Evolutionary conservation across 2,888 invertebrate genomes (phyloP), one percentile per base, ranked within the genome.

Genomic region (Trypoxylon attenuatum): DNA sequence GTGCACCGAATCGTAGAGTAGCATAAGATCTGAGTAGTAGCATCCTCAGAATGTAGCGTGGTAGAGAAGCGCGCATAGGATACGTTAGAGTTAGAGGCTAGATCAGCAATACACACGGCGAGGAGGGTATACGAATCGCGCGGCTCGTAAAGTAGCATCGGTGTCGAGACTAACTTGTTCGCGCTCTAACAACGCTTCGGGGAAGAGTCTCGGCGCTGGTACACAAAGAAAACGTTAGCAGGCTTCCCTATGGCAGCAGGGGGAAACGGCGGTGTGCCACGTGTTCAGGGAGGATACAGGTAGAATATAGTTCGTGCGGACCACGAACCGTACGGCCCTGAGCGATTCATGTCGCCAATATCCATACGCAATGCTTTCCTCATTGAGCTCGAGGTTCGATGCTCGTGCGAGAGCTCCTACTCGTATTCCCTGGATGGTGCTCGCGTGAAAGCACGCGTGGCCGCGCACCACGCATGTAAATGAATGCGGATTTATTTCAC

Each of bases 401-500:
- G 33, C 33, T 33, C 33, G 55, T 29, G 63, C n/a, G n/a, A n/a
- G n/a, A 53, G 41, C 60, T 63, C 54, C 51, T 54, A 68, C 68
- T 69, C 59, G 61, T 61, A 63, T 64, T 66, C 69, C 58, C 29
- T 46, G 39, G 57, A 18, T 53, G 47, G 15, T 61, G 25, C 55
- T 15, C 66, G 49, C 54, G 58, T 56, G 49, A n/a, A n/a, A 53
- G 45, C 21, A 54, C 46, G 33, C 41, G 5, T 13, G 39, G 39
- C 2, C 13, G 10, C 57, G 65, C 46, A 50, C 55, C 47, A 51
- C 60, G 71, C 71, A 65, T 73, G 70, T 62, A 66, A 73, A 77
- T 69, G 64, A 69, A 59, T 66, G 47, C 47, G 57, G 67, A 66
- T 76, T 69, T 75, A 69, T 70, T 71, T 66, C 69, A 66, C 55